Evolutionary conservation across 2,113 vertebrate genomes (phyloP), one percentile per base, ranked within the genome.

Genomic region (Myrmecobius fasciatus): DNA sequence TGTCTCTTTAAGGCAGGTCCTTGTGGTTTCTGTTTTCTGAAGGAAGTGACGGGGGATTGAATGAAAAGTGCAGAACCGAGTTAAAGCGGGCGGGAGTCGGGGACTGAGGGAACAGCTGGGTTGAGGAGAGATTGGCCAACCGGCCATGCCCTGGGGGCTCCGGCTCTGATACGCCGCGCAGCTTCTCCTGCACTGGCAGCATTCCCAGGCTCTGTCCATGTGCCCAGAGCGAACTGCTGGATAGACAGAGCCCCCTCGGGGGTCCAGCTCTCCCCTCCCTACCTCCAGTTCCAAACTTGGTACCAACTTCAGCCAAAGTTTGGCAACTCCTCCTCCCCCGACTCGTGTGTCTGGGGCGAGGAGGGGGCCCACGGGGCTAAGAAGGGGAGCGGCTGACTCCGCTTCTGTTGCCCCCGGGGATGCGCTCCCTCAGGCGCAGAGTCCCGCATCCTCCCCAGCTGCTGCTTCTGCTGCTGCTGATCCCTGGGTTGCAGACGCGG

Each of bases 21-120:
- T 89, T 53, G 97, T 89, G 95, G 97, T 91, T 98, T 98, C 98
- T 98, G 98, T 98, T 98, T 60, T 98, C 98, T 97, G 98, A 98
- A 99, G 99, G 99, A 99, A 99, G 99, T 99, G 99, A 99, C 99
- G 98, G 98, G 98, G 97, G 97, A 97, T 97, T 97, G 97, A 96
- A 97, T 97, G 98, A 98, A 97, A 97, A 96, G 97, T 93, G 97
- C 94, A 51, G 90, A 83, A 51, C 96, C 22, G 95, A 94, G 95
- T 31, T 93, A 3, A 43, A 1, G 88, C 54, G 95, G 92, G 52
- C 67, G 10, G 25, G 91, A 96, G 89, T 91, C 11, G 26, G 95
- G 97, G 92, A 67, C 91, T 54, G 56, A 91, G 22, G 52, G 53
- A 28, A 89, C 52, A 47, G 53, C 49, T 14, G 52, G 7, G 95